Conservation (phyloP, 2,888 invertebrate genomes). For the Ischnura elegans region DNA sequence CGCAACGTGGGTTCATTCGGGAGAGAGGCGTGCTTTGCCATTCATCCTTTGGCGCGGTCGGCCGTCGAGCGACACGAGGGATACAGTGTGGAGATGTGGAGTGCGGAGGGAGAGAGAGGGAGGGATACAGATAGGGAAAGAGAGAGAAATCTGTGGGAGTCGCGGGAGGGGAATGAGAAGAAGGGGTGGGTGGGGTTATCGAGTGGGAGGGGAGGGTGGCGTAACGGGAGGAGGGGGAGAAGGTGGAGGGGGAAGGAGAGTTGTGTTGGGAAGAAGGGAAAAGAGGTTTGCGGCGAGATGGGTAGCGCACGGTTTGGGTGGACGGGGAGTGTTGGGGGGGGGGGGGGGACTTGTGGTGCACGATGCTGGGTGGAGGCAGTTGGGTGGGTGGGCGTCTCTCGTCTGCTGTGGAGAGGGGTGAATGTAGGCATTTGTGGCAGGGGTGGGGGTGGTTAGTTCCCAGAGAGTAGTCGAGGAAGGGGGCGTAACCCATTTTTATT, state of each 20-base stretch:
- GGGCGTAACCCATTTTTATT: too few relatives aligned
- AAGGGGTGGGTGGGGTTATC: neutral
- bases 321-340: neutral
- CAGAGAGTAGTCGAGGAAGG: too few relatives aligned
- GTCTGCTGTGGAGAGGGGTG: too few relatives aligned
- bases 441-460: too few relatives aligned
- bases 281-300: conserved; percentile 19
- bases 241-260: neutral
- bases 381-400: too few relatives aligned
- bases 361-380: neutral
- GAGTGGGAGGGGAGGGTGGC: neutral
- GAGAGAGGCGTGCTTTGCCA: neutral
- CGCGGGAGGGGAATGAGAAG: neutral
- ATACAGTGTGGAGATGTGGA: neutral
- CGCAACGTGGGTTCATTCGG: neutral
- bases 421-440: too few relatives aligned
- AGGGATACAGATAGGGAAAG: neutral
- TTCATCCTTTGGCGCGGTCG: conserved; percentile 20
- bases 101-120: neutral
- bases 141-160: neutral
- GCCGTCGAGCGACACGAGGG: conserved; percentile 26
- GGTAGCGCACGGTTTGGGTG: neutral
- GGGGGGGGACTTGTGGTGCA: neutral
- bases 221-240: neutral
- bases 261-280: neutral